Base-by-base conservation (phyloP, 64 coral and sea anemone species). In the Actinia tenebrosa region DNA sequence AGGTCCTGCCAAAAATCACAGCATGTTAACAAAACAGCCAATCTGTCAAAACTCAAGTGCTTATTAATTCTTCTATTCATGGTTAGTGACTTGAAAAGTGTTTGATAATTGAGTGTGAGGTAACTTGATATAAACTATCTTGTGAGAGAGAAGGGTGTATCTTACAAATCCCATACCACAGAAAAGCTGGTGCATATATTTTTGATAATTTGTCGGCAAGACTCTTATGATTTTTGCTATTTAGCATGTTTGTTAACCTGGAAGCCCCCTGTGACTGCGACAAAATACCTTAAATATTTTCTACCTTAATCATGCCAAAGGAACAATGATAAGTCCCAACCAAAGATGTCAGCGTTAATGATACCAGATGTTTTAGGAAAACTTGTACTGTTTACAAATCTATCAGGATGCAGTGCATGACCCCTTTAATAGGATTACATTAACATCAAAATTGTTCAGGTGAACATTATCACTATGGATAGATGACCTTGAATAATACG, bases 41-140 rank as follows among this genome's bases (percentile, higher is more conserved):
- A 66, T n/a, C 20, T 64, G 61, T 64, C 61, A 64, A 66, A 66
- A 66, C 22, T 66, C 63, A 66, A 66, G 63, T 66, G 20, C 7
- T 7, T 66, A 14, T 66, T 66, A 66, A 75, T 75, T 75, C 69
- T 75, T 30, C 69, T 75, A 42, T 75, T 75, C 26, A 13, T 75
- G 25, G 69, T n/a, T 75, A 42, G 7, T 75, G 69, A 75, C 23
- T 75, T 75, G 69, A 75, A 42, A 75, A 75, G 69, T 75, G 69
- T 11, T 75, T 13, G n/a, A 75, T 75, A 75, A 75, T 75, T 42
- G 26, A 75, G 69, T 75, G n/a, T 69, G 69, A 75, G n/a, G 69
- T 75, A 75, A 30, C 25, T 37, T 75, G 69, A 75, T 75, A 75
- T 42, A 30, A 75, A 14, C 69, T 42, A 42, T 1, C 69, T 37